These are phyloP conservation scores for Metacarcinus magister DNA, from an alignment of 2,888 invertebrate species.

Conservation along the genomic window DNA sequence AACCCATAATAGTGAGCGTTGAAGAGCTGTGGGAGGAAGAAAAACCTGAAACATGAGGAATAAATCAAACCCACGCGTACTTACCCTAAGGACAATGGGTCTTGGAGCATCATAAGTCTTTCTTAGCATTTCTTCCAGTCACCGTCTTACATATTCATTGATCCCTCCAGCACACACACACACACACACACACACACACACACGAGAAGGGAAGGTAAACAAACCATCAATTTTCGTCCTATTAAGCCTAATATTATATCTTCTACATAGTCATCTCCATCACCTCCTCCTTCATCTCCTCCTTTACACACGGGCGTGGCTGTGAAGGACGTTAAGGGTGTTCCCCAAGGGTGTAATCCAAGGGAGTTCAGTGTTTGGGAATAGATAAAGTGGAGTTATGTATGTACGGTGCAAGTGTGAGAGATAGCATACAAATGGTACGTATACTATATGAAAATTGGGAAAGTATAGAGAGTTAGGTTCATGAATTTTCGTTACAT, in stretches of 20 bases:
- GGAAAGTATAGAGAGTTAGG: neutral
- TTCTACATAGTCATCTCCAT: conserved; percentile 21
- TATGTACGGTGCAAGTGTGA: neutral
- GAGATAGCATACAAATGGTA: neutral
- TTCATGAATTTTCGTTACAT: neutral
- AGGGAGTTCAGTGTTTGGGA: neutral
- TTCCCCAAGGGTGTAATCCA: neutral
- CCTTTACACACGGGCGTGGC: neutral
- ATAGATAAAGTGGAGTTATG: neutral
- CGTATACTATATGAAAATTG: neutral
- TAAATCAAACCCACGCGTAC: neutral
- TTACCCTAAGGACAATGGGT: neutral
- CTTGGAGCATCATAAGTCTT: neutral
- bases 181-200: neutral
- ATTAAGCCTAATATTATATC: conserved; percentile 26
- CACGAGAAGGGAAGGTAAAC: neutral
- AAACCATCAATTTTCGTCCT: neutral
- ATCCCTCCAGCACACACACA: neutral
- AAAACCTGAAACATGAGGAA: neutral
- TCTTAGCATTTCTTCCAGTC: neutral
- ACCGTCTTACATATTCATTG: neutral
- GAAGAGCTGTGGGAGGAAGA: too few species aligned
- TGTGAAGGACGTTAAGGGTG: neutral
- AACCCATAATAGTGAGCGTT: neutral
- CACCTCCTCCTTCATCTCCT: neutral